Evolutionary conservation across 2,888 invertebrate genomes (phyloP).

Genomic region (Parnassius apollo): DNA sequence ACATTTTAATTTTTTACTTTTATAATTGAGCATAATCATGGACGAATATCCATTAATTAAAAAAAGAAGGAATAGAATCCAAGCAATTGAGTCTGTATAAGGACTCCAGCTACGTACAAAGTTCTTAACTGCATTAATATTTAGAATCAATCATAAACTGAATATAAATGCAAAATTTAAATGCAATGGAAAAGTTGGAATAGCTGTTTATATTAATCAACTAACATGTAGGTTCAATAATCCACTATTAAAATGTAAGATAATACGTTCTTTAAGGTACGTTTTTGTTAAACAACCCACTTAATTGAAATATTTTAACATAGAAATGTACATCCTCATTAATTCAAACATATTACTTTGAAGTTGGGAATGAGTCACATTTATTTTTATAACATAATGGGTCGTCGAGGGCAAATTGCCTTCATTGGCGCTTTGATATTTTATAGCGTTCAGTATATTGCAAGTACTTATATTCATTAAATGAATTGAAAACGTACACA

Average conservation of each 20-base stretch:
- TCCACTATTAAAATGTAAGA: too few species aligned
- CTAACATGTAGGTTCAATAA: too few species aligned
- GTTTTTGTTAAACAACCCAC: too few species aligned
- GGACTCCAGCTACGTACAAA: too few species aligned
- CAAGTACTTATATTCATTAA: background rate
- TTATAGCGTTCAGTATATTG: background rate
- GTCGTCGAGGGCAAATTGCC: background rate
- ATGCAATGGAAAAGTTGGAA: background rate
- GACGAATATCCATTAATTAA: background rate
- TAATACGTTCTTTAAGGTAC: too few species aligned
- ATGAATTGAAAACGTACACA: background rate
- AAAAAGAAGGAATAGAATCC: too few species aligned
- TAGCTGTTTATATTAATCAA: too few species aligned
- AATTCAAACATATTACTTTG: background rate
- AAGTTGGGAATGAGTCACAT: background rate
- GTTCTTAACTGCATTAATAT: too few species aligned
- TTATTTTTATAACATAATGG: background rate
- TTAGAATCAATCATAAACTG: background rate
- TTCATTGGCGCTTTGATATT: conserved; percentile 1
- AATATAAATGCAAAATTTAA: conserved; percentile 1
- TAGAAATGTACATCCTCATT: too few species aligned
- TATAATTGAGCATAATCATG: background rate
- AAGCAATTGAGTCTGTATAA: too few species aligned
- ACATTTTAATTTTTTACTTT: background rate
- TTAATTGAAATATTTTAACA: too few species aligned